Percentiles rank a stretch among this genome's conserved stretches.
These are phyloP conservation scores for Epizoanthus rinbou DNA, from an alignment of 92 coral and sea anemone species.

Conservation along the genomic window DNA sequence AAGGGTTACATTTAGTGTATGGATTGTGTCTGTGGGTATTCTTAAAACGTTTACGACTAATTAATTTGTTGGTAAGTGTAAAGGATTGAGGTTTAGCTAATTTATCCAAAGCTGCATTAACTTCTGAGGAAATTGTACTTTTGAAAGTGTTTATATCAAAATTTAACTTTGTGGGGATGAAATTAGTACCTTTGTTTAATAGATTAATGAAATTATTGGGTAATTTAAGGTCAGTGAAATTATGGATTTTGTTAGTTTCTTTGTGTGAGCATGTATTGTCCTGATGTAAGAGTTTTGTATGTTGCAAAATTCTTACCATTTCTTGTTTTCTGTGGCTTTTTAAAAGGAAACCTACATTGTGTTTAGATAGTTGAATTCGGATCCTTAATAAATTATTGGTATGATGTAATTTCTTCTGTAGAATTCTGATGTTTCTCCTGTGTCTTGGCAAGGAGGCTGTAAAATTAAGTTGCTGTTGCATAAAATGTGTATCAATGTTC, in stretches of 20 bases:
- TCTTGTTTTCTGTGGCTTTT: not conserved
- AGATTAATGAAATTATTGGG: not conserved
- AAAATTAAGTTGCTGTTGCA: not conserved
- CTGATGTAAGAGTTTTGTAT: not conserved
- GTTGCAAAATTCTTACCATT: not conserved
- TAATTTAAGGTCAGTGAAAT: not conserved
- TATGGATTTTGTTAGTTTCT: conserved; percentile 17
- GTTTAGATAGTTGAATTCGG: not conserved
- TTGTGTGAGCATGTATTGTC: not conserved
- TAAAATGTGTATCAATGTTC: not conserved
- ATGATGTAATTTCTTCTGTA: not conserved
- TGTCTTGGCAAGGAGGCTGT: not conserved
- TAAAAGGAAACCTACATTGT: not conserved
- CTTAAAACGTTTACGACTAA: no score
- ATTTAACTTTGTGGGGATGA: no score
- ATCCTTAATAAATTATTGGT: not conserved
- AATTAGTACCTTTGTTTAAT: no score
- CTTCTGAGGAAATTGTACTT: no score
- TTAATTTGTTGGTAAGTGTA: no score
- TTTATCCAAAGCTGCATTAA: no score
- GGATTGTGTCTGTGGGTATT: no score
- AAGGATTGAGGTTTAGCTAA: no score
- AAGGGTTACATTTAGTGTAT: no score
- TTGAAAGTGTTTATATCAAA: no score
- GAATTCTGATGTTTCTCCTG: not conserved